Percentiles rank a stretch among this genome's conserved stretches.
Evolutionary conservation across 2,113 vertebrate genomes (phyloP).

Genomic region (Caranx melampygus): DNA sequence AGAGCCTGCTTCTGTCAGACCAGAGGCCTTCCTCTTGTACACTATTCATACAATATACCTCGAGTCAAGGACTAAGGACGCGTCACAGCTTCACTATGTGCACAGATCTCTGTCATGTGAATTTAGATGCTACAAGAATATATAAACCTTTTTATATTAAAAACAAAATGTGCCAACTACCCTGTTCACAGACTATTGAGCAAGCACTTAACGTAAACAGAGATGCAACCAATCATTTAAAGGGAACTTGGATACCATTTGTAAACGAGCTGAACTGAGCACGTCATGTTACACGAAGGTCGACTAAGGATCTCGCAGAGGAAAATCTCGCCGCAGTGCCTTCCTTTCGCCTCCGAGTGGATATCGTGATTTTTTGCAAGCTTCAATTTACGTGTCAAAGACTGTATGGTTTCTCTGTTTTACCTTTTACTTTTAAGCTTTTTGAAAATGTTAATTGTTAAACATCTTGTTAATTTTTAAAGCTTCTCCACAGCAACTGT

Average conservation of each 20-base stretch:
- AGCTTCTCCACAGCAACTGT: conserved; percentile 50
- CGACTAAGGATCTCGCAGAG: conserved; percentile 43
- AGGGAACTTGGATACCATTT: conserved; percentile 80
- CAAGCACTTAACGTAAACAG: conserved; percentile 86
- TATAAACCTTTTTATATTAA: conserved; percentile 41
- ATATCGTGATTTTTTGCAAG: conserved; percentile 32
- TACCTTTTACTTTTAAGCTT: conserved; percentile 69
- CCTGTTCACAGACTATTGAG: conserved; percentile 69
- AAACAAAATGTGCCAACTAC: conserved; percentile 70
- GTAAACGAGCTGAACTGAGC: conserved; percentile 42
- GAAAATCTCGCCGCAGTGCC: conserved; percentile 66
- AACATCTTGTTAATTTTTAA: conserved; percentile 48
- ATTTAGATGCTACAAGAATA: conserved; percentile 50
- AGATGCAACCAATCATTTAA: conserved; percentile 71
- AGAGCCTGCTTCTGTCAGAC: conserved; percentile 97
- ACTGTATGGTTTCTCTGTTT: conserved; percentile 54
- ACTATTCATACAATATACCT: conserved; percentile 92
- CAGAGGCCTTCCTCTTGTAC: conserved; percentile 92
- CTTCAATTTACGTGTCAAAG: conserved; percentile 59
- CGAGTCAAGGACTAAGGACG: conserved; percentile 81
- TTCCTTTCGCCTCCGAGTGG: conserved; percentile 56
- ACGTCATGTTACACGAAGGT: conserved; percentile 42
- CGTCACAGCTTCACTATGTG: conserved; percentile 27
- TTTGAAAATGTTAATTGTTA: conserved; percentile 52
- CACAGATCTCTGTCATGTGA: conserved; percentile 55